Evolutionary conservation across 2,888 invertebrate species (phyloP).

Genomic region (Pollenia griseotomentosa): DNA sequence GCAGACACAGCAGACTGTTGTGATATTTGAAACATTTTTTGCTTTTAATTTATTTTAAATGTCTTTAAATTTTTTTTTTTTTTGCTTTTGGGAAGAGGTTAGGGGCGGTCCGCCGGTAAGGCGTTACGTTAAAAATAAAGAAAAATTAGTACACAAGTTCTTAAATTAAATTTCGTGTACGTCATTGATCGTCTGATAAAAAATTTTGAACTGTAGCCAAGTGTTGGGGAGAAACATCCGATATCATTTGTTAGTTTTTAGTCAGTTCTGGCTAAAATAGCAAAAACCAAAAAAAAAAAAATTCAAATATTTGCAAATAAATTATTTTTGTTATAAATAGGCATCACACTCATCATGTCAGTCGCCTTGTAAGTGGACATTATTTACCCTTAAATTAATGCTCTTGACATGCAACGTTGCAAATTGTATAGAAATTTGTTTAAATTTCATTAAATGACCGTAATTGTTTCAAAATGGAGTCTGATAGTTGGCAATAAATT

Average conservation of each 20-base stretch:
- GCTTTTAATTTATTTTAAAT: slow-evolving; percentile 55
- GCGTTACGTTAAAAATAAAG: slow-evolving; percentile 51
- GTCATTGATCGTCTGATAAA: slow-evolving; percentile 72
- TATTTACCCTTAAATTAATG: slow-evolving; percentile 40
- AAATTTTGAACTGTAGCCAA: slow-evolving; percentile 67
- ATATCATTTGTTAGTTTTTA: slow-evolving; percentile 61
- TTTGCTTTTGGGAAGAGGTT: neutral
- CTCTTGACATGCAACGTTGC: slow-evolving; percentile 3
- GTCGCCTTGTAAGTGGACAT: slow-evolving; percentile 6
- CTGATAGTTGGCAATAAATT: neutral
- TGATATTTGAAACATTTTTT: slow-evolving; percentile 53
- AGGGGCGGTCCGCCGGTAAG: neutral
- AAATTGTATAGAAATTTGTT: neutral
- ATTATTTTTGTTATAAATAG: slow-evolving; percentile 6
- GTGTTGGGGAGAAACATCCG: slow-evolving; percentile 59
- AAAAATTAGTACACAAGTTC: slow-evolving; percentile 57
- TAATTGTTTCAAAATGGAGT: neutral
- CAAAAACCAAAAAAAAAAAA: slow-evolving; percentile 20
- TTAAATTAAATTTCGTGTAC: slow-evolving; percentile 62
- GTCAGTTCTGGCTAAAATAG: slow-evolving; percentile 20
- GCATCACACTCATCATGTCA: slow-evolving; percentile 16
- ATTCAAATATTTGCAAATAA: slow-evolving; percentile 46
- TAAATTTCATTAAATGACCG: neutral
- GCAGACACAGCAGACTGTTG: slow-evolving; percentile 38
- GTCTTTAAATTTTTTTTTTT: slow-evolving; percentile 21